These are phyloP conservation scores for Lasioglossum lativentre DNA, from an alignment of 2,888 invertebrate genomes.

Conservation along the genomic window DNA sequence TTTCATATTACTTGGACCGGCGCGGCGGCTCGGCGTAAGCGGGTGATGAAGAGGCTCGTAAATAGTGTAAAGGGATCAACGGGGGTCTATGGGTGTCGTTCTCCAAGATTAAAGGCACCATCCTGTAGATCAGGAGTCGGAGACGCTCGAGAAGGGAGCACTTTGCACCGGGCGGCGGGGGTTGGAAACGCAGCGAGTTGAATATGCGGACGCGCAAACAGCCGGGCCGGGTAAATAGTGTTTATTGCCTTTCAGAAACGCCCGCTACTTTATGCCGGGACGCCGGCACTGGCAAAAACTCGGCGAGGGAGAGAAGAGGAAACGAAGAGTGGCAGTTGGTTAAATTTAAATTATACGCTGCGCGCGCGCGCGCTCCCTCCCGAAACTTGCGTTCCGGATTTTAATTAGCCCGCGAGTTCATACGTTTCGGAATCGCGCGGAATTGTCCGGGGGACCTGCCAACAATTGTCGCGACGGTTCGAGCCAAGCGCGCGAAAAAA, in stretches of 20 bases:
- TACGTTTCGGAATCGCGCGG: neutral
- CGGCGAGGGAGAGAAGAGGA: neutral
- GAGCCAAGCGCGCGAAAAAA: neutral
- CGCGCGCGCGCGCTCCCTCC: constrained; percentile 3
- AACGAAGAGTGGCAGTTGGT: constrained; percentile 53
- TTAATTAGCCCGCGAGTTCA: constrained; percentile 43
- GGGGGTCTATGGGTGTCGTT: constrained; percentile 34
- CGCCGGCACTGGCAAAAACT: neutral
- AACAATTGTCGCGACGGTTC: neutral
- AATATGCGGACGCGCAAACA: constrained; percentile 53
- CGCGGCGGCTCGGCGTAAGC: neutral
- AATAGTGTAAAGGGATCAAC: constrained; percentile 43
- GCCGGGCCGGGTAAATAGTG: constrained; percentile 44
- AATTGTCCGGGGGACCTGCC: neutral
- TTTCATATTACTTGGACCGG: constrained; percentile 1
- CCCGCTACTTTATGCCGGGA: constrained; percentile 37
- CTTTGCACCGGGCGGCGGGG: neutral
- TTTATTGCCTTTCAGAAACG: constrained; percentile 54
- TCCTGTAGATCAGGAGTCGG: neutral
- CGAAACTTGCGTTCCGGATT: constrained; percentile 45
- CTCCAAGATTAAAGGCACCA: constrained; percentile 35
- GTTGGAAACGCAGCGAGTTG: constrained; percentile 26
- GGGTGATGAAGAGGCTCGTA: constrained; percentile 12
- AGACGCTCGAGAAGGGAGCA: constrained; percentile 18
- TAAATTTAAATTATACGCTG: constrained; percentile 57